These are phyloP conservation scores for Eilema griseolum DNA, from an alignment of 2,888 invertebrate genomes.

Conservation along the genomic window DNA sequence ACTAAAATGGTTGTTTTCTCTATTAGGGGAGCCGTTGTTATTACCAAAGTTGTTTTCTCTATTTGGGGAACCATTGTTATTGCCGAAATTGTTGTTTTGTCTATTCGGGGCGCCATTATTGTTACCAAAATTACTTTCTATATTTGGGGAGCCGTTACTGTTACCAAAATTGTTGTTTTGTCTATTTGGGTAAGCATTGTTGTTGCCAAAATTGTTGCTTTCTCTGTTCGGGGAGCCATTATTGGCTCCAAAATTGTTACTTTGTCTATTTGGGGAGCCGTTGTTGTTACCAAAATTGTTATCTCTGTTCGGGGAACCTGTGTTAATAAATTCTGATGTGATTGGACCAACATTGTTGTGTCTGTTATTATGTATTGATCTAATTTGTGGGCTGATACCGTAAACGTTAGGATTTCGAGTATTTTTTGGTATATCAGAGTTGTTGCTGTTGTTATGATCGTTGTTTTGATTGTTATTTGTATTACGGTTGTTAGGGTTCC, in stretches of 20 bases:
- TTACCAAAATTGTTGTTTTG: conserved; percentile 8
- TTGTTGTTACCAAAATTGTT: conserved; percentile 14
- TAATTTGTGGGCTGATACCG: conserved; percentile 24
- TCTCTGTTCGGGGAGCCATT: not conserved
- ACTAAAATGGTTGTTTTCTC: not conserved
- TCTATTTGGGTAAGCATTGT: conserved; percentile 9
- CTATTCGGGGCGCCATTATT: not conserved
- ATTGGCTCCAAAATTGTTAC: conserved; percentile 12
- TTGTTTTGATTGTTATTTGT: conserved; percentile 29
- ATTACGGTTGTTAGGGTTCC: conserved; percentile 17
- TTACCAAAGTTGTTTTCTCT: conserved; percentile 8
- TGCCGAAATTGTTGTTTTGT: conserved; percentile 15
- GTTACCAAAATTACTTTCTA: not conserved
- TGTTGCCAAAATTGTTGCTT: conserved; percentile 10
- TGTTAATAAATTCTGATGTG: conserved; percentile 11
- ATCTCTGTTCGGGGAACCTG: conserved; percentile 1
- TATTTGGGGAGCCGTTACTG: not conserved
- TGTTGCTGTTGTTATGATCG: conserved; percentile 19
- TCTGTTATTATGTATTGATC: conserved; percentile 21
- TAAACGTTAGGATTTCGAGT: conserved; percentile 28
- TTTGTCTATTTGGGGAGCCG: conserved; percentile 4
- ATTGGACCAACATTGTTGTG: conserved; percentile 22
- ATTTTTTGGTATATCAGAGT: conserved; percentile 22
- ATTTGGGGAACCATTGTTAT: conserved; percentile 8
- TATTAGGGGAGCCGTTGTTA: not conserved